Evolutionary conservation across 1,140 invertebrate species (phyloP).

Genomic region (Goniozus legneri): DNA sequence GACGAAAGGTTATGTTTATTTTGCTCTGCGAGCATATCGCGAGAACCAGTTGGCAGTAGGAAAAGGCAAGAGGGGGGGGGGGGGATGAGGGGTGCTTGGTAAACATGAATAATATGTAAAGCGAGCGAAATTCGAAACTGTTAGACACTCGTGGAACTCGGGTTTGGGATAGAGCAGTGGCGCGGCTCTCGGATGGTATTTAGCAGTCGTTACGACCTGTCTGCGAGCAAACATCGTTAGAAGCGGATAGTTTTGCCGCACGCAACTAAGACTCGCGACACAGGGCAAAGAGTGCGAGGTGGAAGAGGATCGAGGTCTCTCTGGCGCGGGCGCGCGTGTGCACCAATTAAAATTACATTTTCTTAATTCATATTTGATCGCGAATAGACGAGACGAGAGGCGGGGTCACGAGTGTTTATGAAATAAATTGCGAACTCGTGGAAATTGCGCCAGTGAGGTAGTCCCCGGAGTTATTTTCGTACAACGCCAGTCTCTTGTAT

Average conservation of each 20-base stretch:
- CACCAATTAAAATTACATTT: constrained; percentile 16
- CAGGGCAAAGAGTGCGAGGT: too few relatives aligned
- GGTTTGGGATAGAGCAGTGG: too few relatives aligned
- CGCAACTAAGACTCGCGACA: constrained; percentile 1
- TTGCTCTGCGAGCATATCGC: too few relatives aligned
- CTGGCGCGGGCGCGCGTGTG: neutral
- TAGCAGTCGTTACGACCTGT: constrained; percentile 23
- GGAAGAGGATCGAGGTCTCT: too few relatives aligned
- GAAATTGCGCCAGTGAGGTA: too few relatives aligned
- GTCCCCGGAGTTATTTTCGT: too few relatives aligned
- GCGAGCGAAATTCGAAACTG: constrained; percentile 6
- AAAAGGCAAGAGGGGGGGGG: neutral
- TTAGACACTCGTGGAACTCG: constrained; percentile 6
- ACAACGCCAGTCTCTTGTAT: too few relatives aligned
- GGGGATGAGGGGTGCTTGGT: neutral
- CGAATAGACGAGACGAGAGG: too few relatives aligned
- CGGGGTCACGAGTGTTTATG: too few relatives aligned
- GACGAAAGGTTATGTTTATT: too few relatives aligned
- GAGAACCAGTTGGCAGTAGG: too few relatives aligned
- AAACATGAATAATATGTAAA: constrained; percentile 14
- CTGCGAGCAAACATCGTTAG: constrained; percentile 23
- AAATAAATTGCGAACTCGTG: too few relatives aligned
- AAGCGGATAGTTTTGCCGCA: constrained; percentile 1
- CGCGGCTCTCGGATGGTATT: constrained; percentile 18
- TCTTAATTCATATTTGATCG: constrained; percentile 18